Base-by-base conservation (phyloP, 2,113 vertebrate genomes). In the Genyomyrus donnyi region DNA sequence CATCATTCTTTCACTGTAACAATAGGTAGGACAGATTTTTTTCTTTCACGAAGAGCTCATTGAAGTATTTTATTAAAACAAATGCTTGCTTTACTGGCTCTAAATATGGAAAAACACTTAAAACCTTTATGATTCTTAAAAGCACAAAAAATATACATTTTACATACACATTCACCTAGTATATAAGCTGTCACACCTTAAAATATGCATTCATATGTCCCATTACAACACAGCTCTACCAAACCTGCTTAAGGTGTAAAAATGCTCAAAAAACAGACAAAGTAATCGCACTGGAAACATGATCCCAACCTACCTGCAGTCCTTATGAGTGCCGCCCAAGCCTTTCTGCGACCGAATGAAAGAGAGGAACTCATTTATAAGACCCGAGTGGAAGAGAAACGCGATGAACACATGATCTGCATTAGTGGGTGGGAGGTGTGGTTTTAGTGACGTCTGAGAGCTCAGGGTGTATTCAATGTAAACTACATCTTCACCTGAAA, bases 231-330 rank as follows among this genome's bases (percentile, higher is more conserved):
- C 3, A 70, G n/a, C 62, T 70, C n/a, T 70, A 70, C n/a, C 62
- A 27, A 70, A 70, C 62, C 10, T 70, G 62, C 62, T 31, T 70
- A 27, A 70, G 62, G 62, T 70, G n/a, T 10, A 70, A 70, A 70
- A 70, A 70, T 13, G n/a, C n/a, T 70, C 27, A 5, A 31, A 66
- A 66, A 27, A 66, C 10, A 66, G 4, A 5, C 9, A 4, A 46
- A 31, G 5, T 17, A 58, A 11, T 50, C 1, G 10, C n/a, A 39
- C 83, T 56, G 31, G 6, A 53, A 27, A 7, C 21, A 31, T 39
- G 52, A n/a, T 31, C 87, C 19, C 89, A 39, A 52, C 92, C 74
- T 93, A 93, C 92, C 93, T 93, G 91, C 88, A 90, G 90, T 39
- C 85, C 53, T 92, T 88, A 53, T 74, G 46, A 91, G 77, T 77